Evolutionary conservation across 2,888 invertebrate species (phyloP), one percentile per base, ranked within the genome.

Genomic region (Polyommatus icarus): DNA sequence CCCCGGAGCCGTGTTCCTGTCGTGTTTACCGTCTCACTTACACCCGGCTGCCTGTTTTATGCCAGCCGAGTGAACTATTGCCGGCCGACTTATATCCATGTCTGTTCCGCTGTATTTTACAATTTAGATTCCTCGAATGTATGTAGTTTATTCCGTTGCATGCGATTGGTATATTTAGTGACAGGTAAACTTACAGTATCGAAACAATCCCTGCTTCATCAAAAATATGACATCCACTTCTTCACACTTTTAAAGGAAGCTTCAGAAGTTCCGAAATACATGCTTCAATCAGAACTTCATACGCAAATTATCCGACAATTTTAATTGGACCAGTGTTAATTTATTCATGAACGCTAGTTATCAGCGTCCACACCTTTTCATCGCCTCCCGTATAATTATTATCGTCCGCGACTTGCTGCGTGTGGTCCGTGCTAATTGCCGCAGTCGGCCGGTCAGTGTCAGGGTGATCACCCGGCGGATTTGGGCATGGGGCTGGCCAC

Each of bases 11-110:
- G 83, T 89, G 92, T 90, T 86, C 83, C 85, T 88, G 91, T 87
- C 91, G 85, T 90, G 91, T 91, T 83, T 29, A 82, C 85, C 83
- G 87, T 87, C 86, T 87, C 85, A 84, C 85, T 87, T 87, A 89
- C 87, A 87, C 86, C 84, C 82, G 83, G 84, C 79, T 46, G 71
- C n/a, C 71, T 71, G 54, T 50, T 77, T 67, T 77, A 50, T 77
- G 29, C 67, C 20, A 46, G 29, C 71, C 24, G 24, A n/a, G 57
- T 72, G 40, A 71, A 7, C 57, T 40, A 77, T 57, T 57, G 83
- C 18, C 77, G 83, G 83, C 82, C 87, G 86, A 86, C 89, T 89
- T 90, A 89, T 88, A 86, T 84, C 84, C 83, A 83, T 88, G 88
- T 88, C 29, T 88, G 88, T 87, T 67, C 29, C 29, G 29, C 67